These are phyloP conservation scores for Patiria pectinifera DNA, from an alignment of 53 echinoderm and acorn worm species.

Conservation along the genomic window DNA sequence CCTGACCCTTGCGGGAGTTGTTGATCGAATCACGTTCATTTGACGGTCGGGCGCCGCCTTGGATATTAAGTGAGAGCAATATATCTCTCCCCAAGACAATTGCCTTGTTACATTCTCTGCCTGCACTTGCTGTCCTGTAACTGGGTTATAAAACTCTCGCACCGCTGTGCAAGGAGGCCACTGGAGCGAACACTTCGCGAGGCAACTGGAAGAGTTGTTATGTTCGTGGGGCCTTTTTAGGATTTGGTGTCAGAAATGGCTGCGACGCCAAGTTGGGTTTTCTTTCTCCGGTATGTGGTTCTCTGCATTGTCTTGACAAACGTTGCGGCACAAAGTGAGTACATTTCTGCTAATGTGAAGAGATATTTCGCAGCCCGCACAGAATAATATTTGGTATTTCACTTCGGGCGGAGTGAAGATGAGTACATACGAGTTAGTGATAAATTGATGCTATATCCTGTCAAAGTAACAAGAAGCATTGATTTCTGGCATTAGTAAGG, in stretches of 20 bases:
- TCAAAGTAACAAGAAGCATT: too few relatives aligned
- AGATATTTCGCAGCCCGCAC: neutral
- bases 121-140: too few relatives aligned
- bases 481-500: too few relatives aligned
- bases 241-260: neutral
- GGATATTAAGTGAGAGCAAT: neutral
- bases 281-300: neutral
- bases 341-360: neutral
- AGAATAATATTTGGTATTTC: too few relatives aligned
- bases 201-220: neutral
- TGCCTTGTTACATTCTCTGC: neutral
- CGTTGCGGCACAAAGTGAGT: slow-evolving; percentile 42
- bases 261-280: neutral
- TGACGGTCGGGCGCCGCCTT: neutral
- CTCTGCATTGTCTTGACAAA: slow-evolving; percentile 38
- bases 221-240: neutral
- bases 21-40: slow-evolving; percentile 28
- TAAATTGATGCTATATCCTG: too few relatives aligned
- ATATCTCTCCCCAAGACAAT: slow-evolving; percentile 3
- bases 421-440: too few relatives aligned
- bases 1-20: neutral
- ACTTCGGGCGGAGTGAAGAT: too few relatives aligned
- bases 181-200: neutral
- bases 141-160: neutral
- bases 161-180: neutral